phyloP scores from a whole-genome alignment of 2,888 invertebrate genomes.

The Lepidochrysops patricia region DNA sequence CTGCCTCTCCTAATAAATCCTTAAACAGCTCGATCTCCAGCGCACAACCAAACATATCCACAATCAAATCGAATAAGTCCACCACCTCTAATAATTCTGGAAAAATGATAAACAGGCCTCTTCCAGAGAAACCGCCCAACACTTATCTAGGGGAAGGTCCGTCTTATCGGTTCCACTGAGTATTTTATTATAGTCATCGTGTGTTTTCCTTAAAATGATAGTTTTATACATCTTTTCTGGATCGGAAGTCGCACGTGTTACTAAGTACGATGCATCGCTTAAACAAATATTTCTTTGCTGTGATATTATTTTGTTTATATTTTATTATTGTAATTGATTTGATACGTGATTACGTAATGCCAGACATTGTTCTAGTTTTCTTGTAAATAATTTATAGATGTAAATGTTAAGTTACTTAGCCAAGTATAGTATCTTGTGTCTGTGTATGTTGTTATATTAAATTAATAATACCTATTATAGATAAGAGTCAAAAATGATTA shows the following conservation, averaged over 20 bases:
- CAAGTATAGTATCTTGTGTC: constrained; percentile 9
- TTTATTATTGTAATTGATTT: constrained; percentile 40
- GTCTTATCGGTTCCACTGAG: constrained; percentile 47
- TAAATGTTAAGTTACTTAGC: constrained; percentile 21
- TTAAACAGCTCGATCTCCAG: constrained; percentile 31
- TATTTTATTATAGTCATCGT: constrained; percentile 20
- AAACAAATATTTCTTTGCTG: constrained; percentile 53
- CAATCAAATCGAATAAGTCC: constrained; percentile 43
- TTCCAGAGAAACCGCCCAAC: constrained; percentile 76
- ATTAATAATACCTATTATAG: not conserved
- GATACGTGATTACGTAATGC: constrained; percentile 40
- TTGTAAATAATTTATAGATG: constrained; percentile 46
- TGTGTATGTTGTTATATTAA: constrained; percentile 12
- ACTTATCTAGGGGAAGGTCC: constrained; percentile 54
- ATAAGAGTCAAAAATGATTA: not conserved
- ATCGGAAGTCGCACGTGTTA: not conserved
- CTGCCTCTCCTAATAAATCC: constrained; percentile 32
- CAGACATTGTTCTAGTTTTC: constrained; percentile 41
- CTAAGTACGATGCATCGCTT: constrained; percentile 31
- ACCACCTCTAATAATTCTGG: constrained; percentile 55
- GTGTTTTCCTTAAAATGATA: not conserved
- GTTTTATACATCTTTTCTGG: not conserved
- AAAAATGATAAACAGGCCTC: constrained; percentile 80
- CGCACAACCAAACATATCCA: constrained; percentile 35
- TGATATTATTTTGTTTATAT: constrained; percentile 59